Conservation (phyloP, 1,140 invertebrate genomes). For the Drosophila jambulina region DNA sequence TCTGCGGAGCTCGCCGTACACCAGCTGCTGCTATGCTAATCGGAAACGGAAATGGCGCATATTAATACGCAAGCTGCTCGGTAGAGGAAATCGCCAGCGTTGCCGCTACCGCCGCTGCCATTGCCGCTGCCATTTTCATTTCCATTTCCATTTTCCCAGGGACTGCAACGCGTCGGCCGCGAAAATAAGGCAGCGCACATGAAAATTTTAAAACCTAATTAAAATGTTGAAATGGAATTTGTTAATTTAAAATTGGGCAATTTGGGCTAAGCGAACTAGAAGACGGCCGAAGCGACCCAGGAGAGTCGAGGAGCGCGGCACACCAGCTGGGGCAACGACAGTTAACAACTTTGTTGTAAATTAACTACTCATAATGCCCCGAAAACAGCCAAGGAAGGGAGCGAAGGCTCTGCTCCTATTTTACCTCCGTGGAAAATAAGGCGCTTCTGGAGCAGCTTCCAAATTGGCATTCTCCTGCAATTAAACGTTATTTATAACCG, state of each 20-base stretch:
- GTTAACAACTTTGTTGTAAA: constrained; percentile 83
- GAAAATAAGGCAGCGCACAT: constrained; percentile 60
- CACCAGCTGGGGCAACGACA: constrained; percentile 52
- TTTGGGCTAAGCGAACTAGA: constrained; percentile 64
- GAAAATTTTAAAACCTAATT: constrained; percentile 84
- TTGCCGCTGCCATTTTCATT: constrained; percentile 20
- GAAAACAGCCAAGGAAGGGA: constrained; percentile 32
- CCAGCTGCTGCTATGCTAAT: constrained; percentile 80
- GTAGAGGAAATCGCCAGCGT: constrained; percentile 61
- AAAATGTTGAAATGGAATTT: constrained; percentile 84
- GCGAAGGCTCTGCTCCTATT: background rate
- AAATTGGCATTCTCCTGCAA: constrained; percentile 78
- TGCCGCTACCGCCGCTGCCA: constrained; percentile 18
- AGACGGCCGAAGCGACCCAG: constrained; percentile 36
- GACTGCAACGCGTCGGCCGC: constrained; percentile 38
- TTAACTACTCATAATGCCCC: constrained; percentile 81
- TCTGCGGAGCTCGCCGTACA: constrained; percentile 50
- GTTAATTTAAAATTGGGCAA: constrained; percentile 83
- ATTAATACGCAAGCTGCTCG: constrained; percentile 82
- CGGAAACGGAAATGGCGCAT: constrained; percentile 83
- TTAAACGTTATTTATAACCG: constrained; percentile 80
- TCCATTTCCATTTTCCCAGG: constrained; percentile 32
- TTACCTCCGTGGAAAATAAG: constrained; percentile 7
- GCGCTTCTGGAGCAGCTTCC: constrained; percentile 23
- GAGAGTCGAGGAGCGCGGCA: constrained; percentile 18